phyloP scores from a whole-genome alignment of 2,888 invertebrate species.

The Andrena flavipes region DNA sequence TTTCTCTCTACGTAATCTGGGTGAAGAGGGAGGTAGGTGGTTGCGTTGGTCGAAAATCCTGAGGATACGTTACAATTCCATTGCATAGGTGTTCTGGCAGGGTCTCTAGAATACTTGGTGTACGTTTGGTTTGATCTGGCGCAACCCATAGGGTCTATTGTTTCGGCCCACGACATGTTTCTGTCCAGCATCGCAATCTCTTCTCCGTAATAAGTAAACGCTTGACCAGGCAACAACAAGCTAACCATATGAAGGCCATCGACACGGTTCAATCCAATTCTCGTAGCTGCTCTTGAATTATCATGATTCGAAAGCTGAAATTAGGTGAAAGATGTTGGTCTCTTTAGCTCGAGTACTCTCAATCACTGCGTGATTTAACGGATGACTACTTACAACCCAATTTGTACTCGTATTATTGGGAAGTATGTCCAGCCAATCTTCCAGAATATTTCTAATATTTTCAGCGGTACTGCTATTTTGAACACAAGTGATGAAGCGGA shows the following conservation, averaged over 20 bases:
- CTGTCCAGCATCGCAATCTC: conserved; percentile 77
- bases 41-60: conserved; percentile 74
- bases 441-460: conserved; percentile 70
- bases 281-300: conserved; percentile 74
- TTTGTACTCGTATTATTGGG: conserved; percentile 78
- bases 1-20: conserved; percentile 70
- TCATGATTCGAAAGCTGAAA: conserved; percentile 80
- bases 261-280: conserved; percentile 76
- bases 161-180: conserved; percentile 64
- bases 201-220: conserved; percentile 86
- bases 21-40: conserved; percentile 73
- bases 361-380: too few species aligned
- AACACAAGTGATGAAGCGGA: conserved; percentile 74
- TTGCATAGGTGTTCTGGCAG: conserved; percentile 82
- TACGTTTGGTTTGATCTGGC: conserved; percentile 55
- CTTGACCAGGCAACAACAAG: conserved; percentile 86
- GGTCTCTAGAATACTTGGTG: conserved; percentile 72
- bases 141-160: conserved; percentile 74
- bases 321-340: not conserved
- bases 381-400: conserved; percentile 77
- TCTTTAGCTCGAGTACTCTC: not conserved
- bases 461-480: conserved; percentile 70
- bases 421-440: conserved; percentile 74
- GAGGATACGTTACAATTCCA: conserved; percentile 78
- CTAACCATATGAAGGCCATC: conserved; percentile 86